Conservation (phyloP, 1,140 invertebrate species). For the Pomacea maculata region DNA sequence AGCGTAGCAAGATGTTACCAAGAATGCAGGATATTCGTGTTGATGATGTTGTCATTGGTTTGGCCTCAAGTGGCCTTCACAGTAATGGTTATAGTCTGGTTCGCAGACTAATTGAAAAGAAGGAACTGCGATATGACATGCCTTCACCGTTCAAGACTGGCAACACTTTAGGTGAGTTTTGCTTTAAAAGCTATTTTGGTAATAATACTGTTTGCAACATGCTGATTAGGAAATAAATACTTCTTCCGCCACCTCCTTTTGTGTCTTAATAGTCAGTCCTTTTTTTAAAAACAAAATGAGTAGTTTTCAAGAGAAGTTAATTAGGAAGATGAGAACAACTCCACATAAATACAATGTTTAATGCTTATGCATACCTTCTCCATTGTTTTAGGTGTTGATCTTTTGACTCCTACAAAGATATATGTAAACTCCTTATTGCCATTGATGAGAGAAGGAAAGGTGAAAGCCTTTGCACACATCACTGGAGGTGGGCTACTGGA, state of each 20-base stretch:
- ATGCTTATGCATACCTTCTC: too few relatives aligned
- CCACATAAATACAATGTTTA: not conserved
- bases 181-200: too few relatives aligned
- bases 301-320: too few relatives aligned
- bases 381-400: constrained; percentile 76
- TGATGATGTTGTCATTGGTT: constrained; percentile 86
- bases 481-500: constrained; percentile 94
- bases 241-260: too few relatives aligned
- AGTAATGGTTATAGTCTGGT: constrained; percentile 97
- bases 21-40: constrained; percentile 73
- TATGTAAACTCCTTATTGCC: constrained; percentile 84
- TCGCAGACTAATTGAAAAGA: constrained; percentile 81
- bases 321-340: not conserved
- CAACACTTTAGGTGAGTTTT: constrained; percentile 67
- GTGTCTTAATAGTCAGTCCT: too few relatives aligned
- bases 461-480: constrained; percentile 94
- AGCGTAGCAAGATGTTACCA: constrained; percentile 80
- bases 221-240: not conserved
- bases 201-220: too few relatives aligned
- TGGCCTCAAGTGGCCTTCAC: constrained; percentile 88
- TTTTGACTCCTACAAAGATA: constrained; percentile 91
- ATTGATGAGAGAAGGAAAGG: constrained; percentile 75
- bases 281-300: too few relatives aligned
- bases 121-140: constrained; percentile 73
- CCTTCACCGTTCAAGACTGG: constrained; percentile 79